Evolutionary conservation across 2,797 vertebrate genomes (phyloP).

Genomic region (Hyperoplus immaculatus): DNA sequence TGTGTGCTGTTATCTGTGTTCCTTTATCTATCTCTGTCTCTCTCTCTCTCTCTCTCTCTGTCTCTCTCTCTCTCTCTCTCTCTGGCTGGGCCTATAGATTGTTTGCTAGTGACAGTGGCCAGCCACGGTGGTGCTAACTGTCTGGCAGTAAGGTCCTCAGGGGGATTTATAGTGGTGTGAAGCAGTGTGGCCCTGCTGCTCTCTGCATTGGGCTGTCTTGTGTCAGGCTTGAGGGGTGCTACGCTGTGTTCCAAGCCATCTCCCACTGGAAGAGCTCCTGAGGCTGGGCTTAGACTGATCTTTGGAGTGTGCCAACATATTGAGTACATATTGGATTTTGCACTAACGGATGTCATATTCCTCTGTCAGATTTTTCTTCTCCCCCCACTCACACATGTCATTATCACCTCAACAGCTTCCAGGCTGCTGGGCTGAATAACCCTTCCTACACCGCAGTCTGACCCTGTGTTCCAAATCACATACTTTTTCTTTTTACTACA

Average conservation of each 20-base stretch:
- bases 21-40: constrained; percentile 2
- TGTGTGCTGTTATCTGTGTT: constrained; percentile 21
- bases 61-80: constrained; percentile 15
- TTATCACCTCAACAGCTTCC: constrained; percentile 7
- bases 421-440: neutral
- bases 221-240: neutral
- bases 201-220: constrained; percentile 3
- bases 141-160: constrained; percentile 45
- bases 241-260: constrained; percentile 15
- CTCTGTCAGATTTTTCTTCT: neutral
- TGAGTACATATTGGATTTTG: constrained; percentile 46
- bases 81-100: constrained; percentile 47
- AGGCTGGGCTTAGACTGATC: constrained; percentile 38
- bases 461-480: too few relatives aligned
- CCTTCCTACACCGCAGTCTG: neutral
- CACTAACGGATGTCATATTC: constrained; percentile 10
- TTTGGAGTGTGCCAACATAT: constrained; percentile 28
- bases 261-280: constrained; percentile 15
- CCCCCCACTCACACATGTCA: too few relatives aligned
- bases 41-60: constrained; percentile 17
- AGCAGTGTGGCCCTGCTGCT: constrained; percentile 21
- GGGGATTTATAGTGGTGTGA: constrained; percentile 48
- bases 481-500: too few relatives aligned
- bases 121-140: constrained; percentile 51
- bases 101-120: constrained; percentile 59